Evolutionary conservation across 2,888 invertebrate genomes (phyloP), one percentile per base, ranked within the genome.

Genomic region (Lordiphosa andalusiaca): DNA sequence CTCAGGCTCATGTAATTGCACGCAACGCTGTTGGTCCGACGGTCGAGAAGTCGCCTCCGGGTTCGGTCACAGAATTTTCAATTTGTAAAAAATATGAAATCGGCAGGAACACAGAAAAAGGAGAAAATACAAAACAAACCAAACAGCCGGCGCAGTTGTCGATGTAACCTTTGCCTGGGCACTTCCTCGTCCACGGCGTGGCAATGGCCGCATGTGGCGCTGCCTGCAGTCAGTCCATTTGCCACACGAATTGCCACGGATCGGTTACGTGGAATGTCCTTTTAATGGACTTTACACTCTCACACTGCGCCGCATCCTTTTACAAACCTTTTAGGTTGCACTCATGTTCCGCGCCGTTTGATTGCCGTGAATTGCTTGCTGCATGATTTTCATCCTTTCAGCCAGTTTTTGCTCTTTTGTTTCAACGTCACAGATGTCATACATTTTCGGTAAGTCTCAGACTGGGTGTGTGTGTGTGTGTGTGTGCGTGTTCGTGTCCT

Each of bases 1-100:
- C 61, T 67, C 61, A 82, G 80, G 67, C 60, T 68, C 80, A 71
- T 74, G 75, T 85, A 85, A 87, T 87, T 85, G 87, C 82, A 82
- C 80, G 80, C 77, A 85, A 80, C 78, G 83, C 72, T 67, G 68
- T 64, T 57, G 65, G 41, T 6, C 64, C 51, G 37, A 52, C 30
- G 30, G 53, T 61, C 44, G 39, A 47, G 58, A 60, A 71, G 71
- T 71, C 71, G 62, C 58, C 59, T 67, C 69, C 64, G 70, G 48
- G 63, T 68, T 63, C 60, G 71, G 62, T 72, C 83, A 67, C 71
- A 77, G 63, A 52, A 68, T 68, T 81, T 77, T 82, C 59, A 84
- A 77, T 84, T 77, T 84, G 73, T 77, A n/a, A 73, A 72, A 84
- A 69, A 64, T 72, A 83, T 73, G 71, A 80, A 76, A 67, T 42